Base-by-base conservation (phyloP, 2,797 vertebrate species). In the Gymnothorax reevesii region DNA sequence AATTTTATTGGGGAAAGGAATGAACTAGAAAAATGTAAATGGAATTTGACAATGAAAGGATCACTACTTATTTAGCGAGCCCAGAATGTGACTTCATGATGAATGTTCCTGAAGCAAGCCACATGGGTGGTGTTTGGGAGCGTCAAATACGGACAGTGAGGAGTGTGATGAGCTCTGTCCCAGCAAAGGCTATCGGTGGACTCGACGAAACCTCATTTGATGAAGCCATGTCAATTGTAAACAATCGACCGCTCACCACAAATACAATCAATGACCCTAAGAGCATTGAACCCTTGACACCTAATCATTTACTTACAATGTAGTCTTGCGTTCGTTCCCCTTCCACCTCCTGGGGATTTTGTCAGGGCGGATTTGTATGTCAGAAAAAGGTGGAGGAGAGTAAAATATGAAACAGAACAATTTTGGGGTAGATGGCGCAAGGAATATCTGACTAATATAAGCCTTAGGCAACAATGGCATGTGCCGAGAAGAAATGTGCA, bases 291-390 rank as follows among this genome's bases (percentile, higher is more conserved):
- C n/a, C n/a, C n/a, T n/a, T n/a, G n/a, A n/a, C n/a, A n/a, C n/a
- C n/a, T n/a, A n/a, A 89, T 52, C 88, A 89, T 59, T 27, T 91
- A 27, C 55, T 86, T 3, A 88, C 60, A 0, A 59, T 87, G 66
- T 88, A 87, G 33, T 86, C 55, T 57, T 55, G 4, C n/a, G n/a
- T n/a, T n/a, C 77, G 25, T 20, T 64, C 82, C n/a, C 22, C 88
- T 17, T 75, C 85, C 20, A 75, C 57, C 8, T 49, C 83, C n/a
- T 20, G 75, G 85, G 33, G 57, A 71, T 52, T 89, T 89, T 57
- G 49, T 64, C 6, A 85, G 54, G 85, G 88, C 87, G 66, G 79
- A 85, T 52, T 7, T 87, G 17, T 82, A 86, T 33, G 42, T 27
- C 4, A 55, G n/a, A 4, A 7, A 87, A 75, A 66, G 85, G 33